Base-by-base conservation (phyloP, 2,797 vertebrate species). In the Sorex maritimensis region DNA sequence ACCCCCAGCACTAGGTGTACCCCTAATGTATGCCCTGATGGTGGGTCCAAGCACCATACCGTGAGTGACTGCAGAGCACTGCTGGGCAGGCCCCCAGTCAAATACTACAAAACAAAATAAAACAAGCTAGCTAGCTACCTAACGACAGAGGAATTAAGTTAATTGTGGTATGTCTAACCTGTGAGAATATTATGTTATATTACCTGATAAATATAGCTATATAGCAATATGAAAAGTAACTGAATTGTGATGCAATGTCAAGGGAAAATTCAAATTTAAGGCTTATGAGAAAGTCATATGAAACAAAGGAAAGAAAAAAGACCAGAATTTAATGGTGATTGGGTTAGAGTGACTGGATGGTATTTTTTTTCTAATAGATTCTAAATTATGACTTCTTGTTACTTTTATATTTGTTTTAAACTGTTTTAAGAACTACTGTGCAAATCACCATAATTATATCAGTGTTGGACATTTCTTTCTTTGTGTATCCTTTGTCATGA, bases 301-400 rank as follows among this genome's bases (percentile, higher is more conserved):
- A 91, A 88, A 17, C 46, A 86, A 88, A 8, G 17, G 26, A 92
- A 95, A 93, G 75, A 46, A 88, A 95, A 81, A 68, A 78, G 19
- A 89, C 74, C 81, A 86, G 88, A 92, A 81, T 87, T 81, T 81
- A 95, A 81, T n/a, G 82, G 28, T 58, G 52, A 49, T 81, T 79
- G 63, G 38, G n/a, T 88, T 86, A 72, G 73, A 96, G n/a, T 61
- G 58, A 24, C 55, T 69, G 38, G 71, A 94, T 77, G 34, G 63
- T 49, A 93, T 95, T 65, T 79, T 63, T 63, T 58, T 58, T 58
- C 3, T 11, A 63, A 49, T 17, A 68, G 89, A 92, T 95, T 95
- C 67, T 77, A 72, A 94, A 86, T 41, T 58, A 58, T 80, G 69
- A 86, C 86, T 87, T 94, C 84, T 52, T 30, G 91, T 68, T 86